Percentiles rank a stretch among this genome's conserved stretches.
Conservation (phyloP, 2,888 invertebrate genomes). For the Stenolophus ochropezus region DNA sequence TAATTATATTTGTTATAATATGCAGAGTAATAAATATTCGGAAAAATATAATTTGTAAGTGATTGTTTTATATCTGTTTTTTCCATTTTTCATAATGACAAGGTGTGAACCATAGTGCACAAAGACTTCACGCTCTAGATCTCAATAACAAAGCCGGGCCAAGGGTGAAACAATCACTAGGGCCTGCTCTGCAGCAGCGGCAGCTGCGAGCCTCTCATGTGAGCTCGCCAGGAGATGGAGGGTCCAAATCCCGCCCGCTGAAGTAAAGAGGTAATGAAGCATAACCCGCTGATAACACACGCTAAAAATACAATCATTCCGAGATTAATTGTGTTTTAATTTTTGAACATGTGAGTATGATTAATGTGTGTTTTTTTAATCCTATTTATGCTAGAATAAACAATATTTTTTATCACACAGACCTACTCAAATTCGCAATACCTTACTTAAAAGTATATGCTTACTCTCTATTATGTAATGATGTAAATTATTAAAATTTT, state of each 20-base stretch:
- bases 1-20: too few species aligned
- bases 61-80: too few species aligned
- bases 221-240: conserved; percentile 7
- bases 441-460: too few species aligned
- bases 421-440: too few species aligned
- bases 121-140: conserved; percentile 32
- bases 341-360: background rate
- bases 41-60: too few species aligned
- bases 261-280: conserved; percentile 18
- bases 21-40: too few species aligned
- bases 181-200: background rate
- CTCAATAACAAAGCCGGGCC: background rate
- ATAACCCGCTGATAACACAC: conserved; percentile 2
- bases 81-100: background rate
- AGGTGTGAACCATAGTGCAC: conserved; percentile 5
- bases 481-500: too few species aligned
- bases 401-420: background rate
- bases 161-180: conserved; percentile 13
- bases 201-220: conserved; percentile 18
- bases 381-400: background rate
- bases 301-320: background rate
- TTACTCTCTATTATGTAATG: too few species aligned
- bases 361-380: background rate
- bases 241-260: background rate
- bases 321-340: conserved; percentile 23